Base-by-base conservation (phyloP, 2,113 vertebrate species). In the Cavia aperea region DNA sequence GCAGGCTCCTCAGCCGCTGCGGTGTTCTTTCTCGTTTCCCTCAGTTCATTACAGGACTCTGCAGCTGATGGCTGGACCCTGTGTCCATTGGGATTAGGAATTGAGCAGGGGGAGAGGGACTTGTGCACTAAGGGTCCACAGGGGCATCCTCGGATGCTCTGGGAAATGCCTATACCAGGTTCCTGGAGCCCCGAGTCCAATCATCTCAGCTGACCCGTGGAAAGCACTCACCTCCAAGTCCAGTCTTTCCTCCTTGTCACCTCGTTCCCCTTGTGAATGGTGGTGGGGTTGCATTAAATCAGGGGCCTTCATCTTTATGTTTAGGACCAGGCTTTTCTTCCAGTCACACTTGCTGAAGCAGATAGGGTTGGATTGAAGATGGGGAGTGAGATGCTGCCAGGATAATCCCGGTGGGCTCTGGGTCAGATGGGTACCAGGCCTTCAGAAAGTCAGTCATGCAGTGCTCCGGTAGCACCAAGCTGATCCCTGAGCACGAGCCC, bases 271-370 rank as follows among this genome's bases (percentile, higher is more conserved):
- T 84, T 78, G 39, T 92, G 66, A 39, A 36, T 78, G 43, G 51
- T 56, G 11, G 70, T 51, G 26, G 14, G 56, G n/a, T 72, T 89
- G 33, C 16, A 43, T 60, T 54, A 65, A 10, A 43, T 62, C 77
- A 58, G 33, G 54, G 65, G 60, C 56, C 63, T 81, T 82, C 63
- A 39, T n/a, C 63, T 88, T 88, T 93, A 81, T 77, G 49, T 81
- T 87, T 83, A 65, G 91, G 86, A 93, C 86, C 87, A 46, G 68
- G 26, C 77, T 58, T 92, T 77, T 66, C 24, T 63, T 70, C 81
- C 39, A 87, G n/a, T 21, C 60, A 2, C 23, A 36, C 43, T 58
- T 88, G 73, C 63, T 72, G 23, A 62, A 70, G 46, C 90, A 90
- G 75, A 36, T 14, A 39, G 77, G 36, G 43, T 8, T 86, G 65